Evolutionary conservation across 2,797 vertebrate species (phyloP).

Genomic region (Limosa lapponica): DNA sequence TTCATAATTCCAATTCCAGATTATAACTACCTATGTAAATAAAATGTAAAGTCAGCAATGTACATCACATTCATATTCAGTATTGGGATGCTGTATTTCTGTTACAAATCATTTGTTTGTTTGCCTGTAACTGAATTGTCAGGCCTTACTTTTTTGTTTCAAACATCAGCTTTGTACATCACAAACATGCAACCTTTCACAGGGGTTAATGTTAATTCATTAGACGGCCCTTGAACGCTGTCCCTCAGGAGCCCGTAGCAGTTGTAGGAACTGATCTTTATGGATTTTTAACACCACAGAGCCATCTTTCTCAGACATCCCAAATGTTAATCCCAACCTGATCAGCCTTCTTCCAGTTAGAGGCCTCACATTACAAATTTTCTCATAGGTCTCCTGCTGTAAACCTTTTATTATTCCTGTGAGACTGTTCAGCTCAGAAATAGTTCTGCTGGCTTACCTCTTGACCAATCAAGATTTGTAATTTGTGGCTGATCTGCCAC

Average conservation of each 20-base stretch:
- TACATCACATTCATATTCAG: neutral
- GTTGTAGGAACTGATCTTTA: neutral
- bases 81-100: neutral
- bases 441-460: neutral
- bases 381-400: neutral
- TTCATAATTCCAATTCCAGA: neutral
- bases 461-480: rapidly evolving
- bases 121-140: neutral
- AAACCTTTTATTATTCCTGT: neutral
- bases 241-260: neutral
- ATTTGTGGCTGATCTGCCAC: neutral
- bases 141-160: neutral
- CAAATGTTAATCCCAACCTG: neutral
- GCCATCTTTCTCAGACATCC: neutral
- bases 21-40: neutral
- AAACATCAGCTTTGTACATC: neutral
- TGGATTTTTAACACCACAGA: neutral
- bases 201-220: neutral
- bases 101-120: neutral
- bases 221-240: neutral
- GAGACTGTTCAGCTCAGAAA: neutral
- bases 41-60: neutral
- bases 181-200: neutral
- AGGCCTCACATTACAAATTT: neutral
- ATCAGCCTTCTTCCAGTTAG: neutral